Conservation (phyloP, 1,140 invertebrate species). For the Leptinotarsa texana region DNA sequence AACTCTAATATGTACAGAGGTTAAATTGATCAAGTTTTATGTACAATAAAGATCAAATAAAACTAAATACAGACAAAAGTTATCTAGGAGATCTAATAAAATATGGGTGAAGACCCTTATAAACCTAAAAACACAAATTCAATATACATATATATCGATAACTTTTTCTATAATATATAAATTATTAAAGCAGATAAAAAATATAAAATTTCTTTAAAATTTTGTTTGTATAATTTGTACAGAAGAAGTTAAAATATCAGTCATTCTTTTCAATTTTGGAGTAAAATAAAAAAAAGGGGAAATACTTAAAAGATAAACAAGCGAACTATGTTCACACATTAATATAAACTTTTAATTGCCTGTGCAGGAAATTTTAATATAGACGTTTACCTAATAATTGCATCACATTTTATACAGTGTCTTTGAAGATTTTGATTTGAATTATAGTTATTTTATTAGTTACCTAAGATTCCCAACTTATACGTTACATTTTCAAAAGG, state of each 20-base stretch:
- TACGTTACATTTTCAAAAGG: no score
- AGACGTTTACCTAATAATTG: no score
- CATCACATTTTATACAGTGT: no score
- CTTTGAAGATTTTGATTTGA: no score
- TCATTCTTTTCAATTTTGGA: conserved; percentile 4
- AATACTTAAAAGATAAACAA: no score
- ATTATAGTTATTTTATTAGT: no score
- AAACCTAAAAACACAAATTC: conserved; percentile 5
- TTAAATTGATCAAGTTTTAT: conserved; percentile 11
- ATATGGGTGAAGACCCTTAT: background rate
- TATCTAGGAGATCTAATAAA: conserved; percentile 22
- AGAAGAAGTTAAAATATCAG: conserved; percentile 21
- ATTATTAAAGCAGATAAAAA: conserved; percentile 4
- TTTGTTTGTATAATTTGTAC: background rate
- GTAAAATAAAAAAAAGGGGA: background rate
- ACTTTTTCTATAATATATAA: background rate
- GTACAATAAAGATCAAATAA: conserved; percentile 24
- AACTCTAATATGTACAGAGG: conserved; percentile 22
- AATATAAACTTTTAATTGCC: background rate
- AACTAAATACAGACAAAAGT: conserved; percentile 11
- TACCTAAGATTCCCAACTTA: no score
- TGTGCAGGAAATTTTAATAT: no score
- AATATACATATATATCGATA: background rate
- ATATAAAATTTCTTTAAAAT: background rate
- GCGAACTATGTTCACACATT: background rate